Base-by-base conservation (phyloP, 1,140 invertebrate species). In the Cydia amplana region DNA sequence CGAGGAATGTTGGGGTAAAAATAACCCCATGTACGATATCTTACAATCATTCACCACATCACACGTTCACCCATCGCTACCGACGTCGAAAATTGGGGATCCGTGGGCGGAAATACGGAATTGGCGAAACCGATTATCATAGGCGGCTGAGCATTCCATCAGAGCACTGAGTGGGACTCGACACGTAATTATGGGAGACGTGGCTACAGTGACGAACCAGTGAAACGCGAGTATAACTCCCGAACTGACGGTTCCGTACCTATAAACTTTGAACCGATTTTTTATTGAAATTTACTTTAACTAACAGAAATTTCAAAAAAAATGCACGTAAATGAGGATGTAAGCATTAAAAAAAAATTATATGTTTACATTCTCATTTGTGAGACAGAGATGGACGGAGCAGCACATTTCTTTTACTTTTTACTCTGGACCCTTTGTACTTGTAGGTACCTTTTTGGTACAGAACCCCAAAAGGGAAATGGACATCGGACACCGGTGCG, bases 91-190 rank as follows among this genome's bases (percentile, higher is more conserved):
- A 46, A 40, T 7, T 36, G 70, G 70, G 49, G 40, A 23, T 60
- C 9, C 55, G 55, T 23, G 55, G 55, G 55, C 55, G 55, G 55
- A 60, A 43, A 46, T 23, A 43, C 49, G 73, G 3, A 60, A 74
- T 74, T 32, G 32, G 9, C 18, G 16, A 60, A 28, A 74, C 32
- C 73, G 73, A 74, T 74, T 74, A 74, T 74, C 49, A n/a, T 74
- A 74, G 46, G 14, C 49, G 73, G 16, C 18, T 55, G 73, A 74
- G 25, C 73, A 74, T 74, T 51, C 73, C 49, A 74, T 74, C 49
- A 74, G 73, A 4, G 20, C 49, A 6, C n/a, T 7, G 49, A n/a
- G n/a, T 7, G 46, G 46, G 49, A 60, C 73, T 32, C 25, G 73
- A 74, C 73, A 36, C 20, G 73, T 60, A 60, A 60, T 60, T 60